phyloP scores from a whole-genome alignment of 2,888 invertebrate species.

The Autographa pulchrina region DNA sequence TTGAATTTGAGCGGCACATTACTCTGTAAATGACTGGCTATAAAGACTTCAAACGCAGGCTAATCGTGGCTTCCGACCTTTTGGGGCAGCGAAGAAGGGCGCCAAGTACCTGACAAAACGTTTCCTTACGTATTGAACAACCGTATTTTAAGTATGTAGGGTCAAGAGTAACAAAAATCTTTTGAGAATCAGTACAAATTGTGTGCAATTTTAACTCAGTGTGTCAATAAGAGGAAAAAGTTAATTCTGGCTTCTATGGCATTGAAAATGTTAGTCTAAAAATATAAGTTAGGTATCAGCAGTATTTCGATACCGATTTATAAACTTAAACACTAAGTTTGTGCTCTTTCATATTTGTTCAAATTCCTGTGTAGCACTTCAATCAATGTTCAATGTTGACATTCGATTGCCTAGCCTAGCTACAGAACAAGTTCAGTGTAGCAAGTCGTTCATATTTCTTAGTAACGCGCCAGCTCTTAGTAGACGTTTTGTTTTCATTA shows the following conservation, averaged over 20 bases:
- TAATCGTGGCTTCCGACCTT: slow-evolving; percentile 88
- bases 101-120: slow-evolving; percentile 79
- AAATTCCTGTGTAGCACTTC: slow-evolving; percentile 3
- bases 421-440: slow-evolving; percentile 41
- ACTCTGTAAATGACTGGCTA: slow-evolving; percentile 84
- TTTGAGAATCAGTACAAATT: slow-evolving; percentile 51
- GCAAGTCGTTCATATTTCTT: slow-evolving; percentile 59
- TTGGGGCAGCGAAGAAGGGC: slow-evolving; percentile 77
- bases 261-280: no score
- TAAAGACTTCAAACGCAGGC: slow-evolving; percentile 88
- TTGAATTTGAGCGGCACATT: slow-evolving; percentile 86
- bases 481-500: slow-evolving; percentile 63
- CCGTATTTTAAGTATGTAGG: slow-evolving; percentile 71
- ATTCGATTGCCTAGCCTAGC: slow-evolving; percentile 26
- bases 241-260: background rate
- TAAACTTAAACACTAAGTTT: background rate
- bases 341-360: background rate
- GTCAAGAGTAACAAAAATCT: slow-evolving; percentile 63
- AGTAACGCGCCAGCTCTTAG: slow-evolving; percentile 51
- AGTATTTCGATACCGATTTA: background rate
- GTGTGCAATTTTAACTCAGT: slow-evolving; percentile 40
- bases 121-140: slow-evolving; percentile 78
- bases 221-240: slow-evolving; percentile 19
- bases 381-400: slow-evolving; percentile 32
- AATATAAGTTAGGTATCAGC: background rate